Evolutionary conservation across 2,113 vertebrate genomes (phyloP).

Genomic region (Burhinus oedicnemus): DNA sequence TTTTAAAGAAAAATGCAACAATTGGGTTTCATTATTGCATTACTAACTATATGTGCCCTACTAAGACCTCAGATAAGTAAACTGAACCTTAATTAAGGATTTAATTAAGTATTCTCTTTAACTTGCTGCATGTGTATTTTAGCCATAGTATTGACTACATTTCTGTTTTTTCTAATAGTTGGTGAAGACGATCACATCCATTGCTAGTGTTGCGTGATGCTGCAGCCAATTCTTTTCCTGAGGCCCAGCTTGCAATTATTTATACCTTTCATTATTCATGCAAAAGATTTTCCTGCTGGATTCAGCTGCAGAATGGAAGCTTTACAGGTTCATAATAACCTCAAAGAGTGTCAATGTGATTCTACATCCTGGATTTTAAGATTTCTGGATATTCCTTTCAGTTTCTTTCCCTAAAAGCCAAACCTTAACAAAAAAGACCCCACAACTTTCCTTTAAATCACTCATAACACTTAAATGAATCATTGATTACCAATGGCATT

Average conservation of each 20-base stretch:
- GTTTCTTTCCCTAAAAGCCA: neutral
- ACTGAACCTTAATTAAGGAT: neutral
- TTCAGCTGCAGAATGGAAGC: neutral
- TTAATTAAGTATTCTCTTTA: neutral
- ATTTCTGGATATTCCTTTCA: neutral
- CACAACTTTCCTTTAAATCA: neutral
- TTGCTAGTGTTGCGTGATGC: neutral
- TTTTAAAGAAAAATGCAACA: slow-evolving; percentile 26
- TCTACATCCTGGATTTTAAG: neutral
- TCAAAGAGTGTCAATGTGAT: neutral
- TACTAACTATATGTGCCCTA: neutral
- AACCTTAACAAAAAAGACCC: neutral
- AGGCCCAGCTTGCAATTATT: neutral
- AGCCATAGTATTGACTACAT: neutral
- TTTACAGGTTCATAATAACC: neutral
- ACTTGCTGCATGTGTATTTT: neutral
- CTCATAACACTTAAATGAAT: neutral
- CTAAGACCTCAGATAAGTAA: neutral
- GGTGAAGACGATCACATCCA: neutral
- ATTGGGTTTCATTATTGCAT: neutral
- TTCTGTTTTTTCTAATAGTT: neutral
- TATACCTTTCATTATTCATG: neutral
- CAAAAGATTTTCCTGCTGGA: neutral
- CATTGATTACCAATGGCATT: neutral
- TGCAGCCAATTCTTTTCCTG: neutral